Evolutionary conservation across 2,797 vertebrate species (phyloP), one percentile per base, ranked within the genome.

Genomic region (Vespertilio murinus): DNA sequence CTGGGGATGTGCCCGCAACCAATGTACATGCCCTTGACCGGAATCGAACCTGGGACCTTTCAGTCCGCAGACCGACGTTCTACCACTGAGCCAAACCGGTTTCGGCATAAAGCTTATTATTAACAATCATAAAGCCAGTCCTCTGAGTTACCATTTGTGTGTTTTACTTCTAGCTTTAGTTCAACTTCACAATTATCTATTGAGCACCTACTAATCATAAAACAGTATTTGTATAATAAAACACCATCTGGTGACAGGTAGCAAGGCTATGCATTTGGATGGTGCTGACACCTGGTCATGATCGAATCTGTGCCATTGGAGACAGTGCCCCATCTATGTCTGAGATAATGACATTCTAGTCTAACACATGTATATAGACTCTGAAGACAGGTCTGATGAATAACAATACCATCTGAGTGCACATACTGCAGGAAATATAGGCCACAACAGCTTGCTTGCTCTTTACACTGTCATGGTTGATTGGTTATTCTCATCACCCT

Each of bases 401-500:
- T 90, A 97, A 67, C 86, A 97, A 93, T 96, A 93, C 83, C 88
- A 97, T 97, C 96, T 98, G 98, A 98, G 97, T 98, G 98, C 88
- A 96, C 96, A 97, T 97, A 98, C 97, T 74, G 56, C 73, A 97
- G 95, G 97, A 98, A 98, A 98, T 98, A 98, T 98, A 98, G 98
- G 98, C 98, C 98, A 98, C 96, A 97, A 97, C 96, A 97, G 97
- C 96, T 97, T 97, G 96, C 97, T 96, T 97, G 97, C 96, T 97
- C 97, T 98, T 98, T 98, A 97, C 96, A 97, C 98, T 98, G 98
- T 98, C 98, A 98, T 97, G 98, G 98, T 98, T 98, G 98, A 99
- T 98, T 98, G 98, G 98, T 98, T 98, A 97, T 98, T 98, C 98
- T 98, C 98, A 98, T 98, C 98, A 98, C 97, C 98, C 98, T 98